Percentiles rank a stretch among this genome's conserved stretches.
phyloP scores from a whole-genome alignment of 2,888 invertebrate species.

The Endotricha flammealis region DNA sequence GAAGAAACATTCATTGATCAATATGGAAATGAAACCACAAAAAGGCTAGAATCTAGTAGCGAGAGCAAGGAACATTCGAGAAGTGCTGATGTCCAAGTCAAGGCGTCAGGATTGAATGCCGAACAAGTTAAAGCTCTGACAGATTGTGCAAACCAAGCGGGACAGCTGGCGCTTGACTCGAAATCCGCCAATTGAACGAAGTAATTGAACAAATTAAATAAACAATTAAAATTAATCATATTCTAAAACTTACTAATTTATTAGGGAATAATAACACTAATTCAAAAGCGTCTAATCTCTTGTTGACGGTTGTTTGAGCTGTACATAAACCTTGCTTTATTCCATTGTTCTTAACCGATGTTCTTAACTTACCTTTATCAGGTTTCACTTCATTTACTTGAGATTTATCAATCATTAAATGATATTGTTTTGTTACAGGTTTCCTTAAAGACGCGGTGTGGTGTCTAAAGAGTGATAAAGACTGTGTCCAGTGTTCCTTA shows the following conservation, averaged over 20 bases:
- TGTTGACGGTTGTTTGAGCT: not conserved
- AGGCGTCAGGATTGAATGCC: constrained; percentile 65
- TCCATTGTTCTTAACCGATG: not conserved
- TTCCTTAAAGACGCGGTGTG: constrained; percentile 52
- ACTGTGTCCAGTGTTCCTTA: constrained; percentile 76
- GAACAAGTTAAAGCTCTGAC: constrained; percentile 70
- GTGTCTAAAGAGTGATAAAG: constrained; percentile 73
- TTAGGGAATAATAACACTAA: not conserved
- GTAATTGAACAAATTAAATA: constrained; percentile 36
- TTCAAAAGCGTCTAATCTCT: not conserved
- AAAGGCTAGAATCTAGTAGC: constrained; percentile 66
- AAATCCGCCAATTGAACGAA: constrained; percentile 65
- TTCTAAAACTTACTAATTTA: not conserved
- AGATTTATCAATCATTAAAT: not conserved
- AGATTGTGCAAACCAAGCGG: constrained; percentile 69
- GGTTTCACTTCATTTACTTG: not conserved
- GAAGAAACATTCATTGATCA: constrained; percentile 70
- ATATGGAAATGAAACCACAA: constrained; percentile 65
- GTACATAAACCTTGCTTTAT: not conserved
- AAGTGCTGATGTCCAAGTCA: constrained; percentile 70
- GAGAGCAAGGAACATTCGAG: constrained; percentile 71
- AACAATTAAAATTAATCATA: not conserved
- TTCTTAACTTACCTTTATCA: no score
- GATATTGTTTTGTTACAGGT: constrained; percentile 63
- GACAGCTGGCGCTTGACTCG: constrained; percentile 69